Evolutionary conservation across 2,113 vertebrate species (phyloP).

Genomic region (Rhinogobius similis): DNA sequence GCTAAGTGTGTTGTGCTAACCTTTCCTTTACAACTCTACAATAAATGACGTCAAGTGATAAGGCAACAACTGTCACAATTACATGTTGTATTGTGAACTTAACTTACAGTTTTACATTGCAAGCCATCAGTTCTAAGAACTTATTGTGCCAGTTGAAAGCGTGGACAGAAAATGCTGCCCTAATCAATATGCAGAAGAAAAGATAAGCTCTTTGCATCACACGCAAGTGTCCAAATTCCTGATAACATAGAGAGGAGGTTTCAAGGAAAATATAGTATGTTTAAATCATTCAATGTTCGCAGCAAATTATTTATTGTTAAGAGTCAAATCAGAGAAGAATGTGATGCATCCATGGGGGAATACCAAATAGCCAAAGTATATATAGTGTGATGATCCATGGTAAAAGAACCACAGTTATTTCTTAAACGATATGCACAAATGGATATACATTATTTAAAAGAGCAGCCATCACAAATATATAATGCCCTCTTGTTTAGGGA

Average conservation of each 20-base stretch:
- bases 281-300: not conserved
- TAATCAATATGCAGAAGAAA: not conserved
- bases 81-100: not conserved
- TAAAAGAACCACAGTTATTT: not conserved
- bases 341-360: not conserved
- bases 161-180: not conserved
- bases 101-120: not conserved
- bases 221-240: not conserved
- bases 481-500: not conserved
- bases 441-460: not conserved
- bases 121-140: not conserved
- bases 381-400: not conserved
- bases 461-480: not conserved
- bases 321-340: not conserved
- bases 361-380: not conserved
- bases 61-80: slow-evolving; percentile 4
- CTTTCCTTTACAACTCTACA: slow-evolving; percentile 20
- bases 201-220: not conserved
- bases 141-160: not conserved
- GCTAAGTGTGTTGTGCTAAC: slow-evolving; percentile 16
- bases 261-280: not conserved
- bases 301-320: not conserved
- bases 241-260: not conserved
- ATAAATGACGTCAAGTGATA: slow-evolving; percentile 28
- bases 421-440: not conserved